phyloP scores from a whole-genome alignment of 2,888 invertebrate genomes.

The Protonemura montana region DNA sequence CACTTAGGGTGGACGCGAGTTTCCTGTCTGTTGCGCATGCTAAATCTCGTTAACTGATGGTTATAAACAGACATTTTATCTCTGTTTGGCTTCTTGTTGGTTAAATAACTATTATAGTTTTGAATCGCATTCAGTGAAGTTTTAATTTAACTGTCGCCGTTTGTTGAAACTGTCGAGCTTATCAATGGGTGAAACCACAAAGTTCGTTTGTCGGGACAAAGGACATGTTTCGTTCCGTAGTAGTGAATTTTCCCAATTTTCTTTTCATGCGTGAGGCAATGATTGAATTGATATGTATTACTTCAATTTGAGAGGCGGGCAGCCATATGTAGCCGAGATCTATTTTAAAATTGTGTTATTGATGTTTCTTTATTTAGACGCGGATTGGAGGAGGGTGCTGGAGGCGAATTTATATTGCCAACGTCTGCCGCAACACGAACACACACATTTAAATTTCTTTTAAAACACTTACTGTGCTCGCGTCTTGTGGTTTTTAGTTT shows the following conservation, averaged over 20 bases:
- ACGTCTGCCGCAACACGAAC: background rate
- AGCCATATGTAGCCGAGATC: background rate
- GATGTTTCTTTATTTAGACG: slow-evolving; percentile 12
- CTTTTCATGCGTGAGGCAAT: background rate
- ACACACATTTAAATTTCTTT: background rate
- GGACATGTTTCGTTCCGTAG: background rate
- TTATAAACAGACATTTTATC: background rate
- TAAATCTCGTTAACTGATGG: background rate
- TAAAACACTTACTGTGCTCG: background rate
- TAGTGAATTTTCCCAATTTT: background rate
- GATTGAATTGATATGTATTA: background rate
- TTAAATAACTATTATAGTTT: background rate
- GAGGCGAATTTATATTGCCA: background rate
- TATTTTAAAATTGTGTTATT: background rate
- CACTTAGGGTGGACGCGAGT: background rate
- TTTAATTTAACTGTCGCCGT: background rate
- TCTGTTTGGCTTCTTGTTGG: background rate
- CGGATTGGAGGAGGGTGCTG: background rate
- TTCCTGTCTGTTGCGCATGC: background rate
- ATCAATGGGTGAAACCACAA: background rate
- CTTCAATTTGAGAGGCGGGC: background rate
- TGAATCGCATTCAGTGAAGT: background rate
- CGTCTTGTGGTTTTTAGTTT: background rate
- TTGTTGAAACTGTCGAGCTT: background rate
- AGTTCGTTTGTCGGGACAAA: background rate